Conservation (phyloP, 1,140 invertebrate species). For the Hycleus cichorii region DNA sequence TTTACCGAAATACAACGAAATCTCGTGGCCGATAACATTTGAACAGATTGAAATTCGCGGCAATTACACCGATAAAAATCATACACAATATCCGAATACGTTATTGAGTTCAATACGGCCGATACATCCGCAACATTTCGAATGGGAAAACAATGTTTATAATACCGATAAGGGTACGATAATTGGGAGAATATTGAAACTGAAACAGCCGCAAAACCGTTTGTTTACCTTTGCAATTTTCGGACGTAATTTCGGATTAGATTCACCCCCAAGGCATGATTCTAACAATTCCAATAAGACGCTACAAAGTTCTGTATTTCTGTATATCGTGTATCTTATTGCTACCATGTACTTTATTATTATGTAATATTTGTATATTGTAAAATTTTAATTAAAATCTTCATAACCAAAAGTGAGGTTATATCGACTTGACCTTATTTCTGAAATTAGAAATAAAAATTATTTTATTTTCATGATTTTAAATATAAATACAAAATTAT, state of each 20-base stretch:
- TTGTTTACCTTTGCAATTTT: conserved; percentile 27
- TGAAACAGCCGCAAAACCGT: conserved; percentile 18
- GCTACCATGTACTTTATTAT: too few relatives aligned
- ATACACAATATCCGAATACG: conserved; percentile 3
- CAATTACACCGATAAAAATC: neutral
- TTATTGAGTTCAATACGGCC: conserved; percentile 7
- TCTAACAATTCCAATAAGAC: neutral
- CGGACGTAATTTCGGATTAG: conserved; percentile 24
- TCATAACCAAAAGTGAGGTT: too few relatives aligned
- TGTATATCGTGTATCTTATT: too few relatives aligned
- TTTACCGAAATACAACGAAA: conserved; percentile 1
- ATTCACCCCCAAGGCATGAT: neutral
- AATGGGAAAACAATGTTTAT: conserved; percentile 1
- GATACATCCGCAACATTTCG: neutral
- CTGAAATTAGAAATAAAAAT: too few relatives aligned
- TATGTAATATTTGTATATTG: too few relatives aligned
- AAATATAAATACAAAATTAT: too few relatives aligned
- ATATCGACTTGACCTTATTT: too few relatives aligned
- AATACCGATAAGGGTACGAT: neutral
- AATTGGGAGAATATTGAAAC: conserved; percentile 11
- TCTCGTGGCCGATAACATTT: conserved; percentile 5
- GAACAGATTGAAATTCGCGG: conserved; percentile 1
- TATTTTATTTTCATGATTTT: too few relatives aligned
- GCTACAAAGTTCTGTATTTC: too few relatives aligned
- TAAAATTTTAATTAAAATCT: too few relatives aligned